Evolutionary conservation across 2,888 invertebrate genomes (phyloP).

Genomic region (Cephus runcator): DNA sequence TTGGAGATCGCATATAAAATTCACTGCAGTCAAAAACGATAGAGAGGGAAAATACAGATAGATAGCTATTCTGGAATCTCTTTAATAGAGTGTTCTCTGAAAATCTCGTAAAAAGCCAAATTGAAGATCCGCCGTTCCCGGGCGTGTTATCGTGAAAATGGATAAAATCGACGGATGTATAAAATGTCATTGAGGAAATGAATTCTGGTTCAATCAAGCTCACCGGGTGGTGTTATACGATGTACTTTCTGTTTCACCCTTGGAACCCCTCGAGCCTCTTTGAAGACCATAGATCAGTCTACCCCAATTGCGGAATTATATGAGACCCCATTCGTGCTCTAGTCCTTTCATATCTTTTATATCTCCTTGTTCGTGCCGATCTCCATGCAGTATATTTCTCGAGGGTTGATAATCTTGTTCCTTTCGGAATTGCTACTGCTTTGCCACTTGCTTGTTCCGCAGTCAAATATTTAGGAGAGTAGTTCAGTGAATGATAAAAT

Average conservation of each 20-base stretch:
- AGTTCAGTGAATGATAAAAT: background rate
- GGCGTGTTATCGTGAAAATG: conserved; percentile 10
- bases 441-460: background rate
- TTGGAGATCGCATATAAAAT: background rate
- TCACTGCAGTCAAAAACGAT: background rate
- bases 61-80: conserved; percentile 16
- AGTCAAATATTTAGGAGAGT: background rate
- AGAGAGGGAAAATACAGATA: background rate
- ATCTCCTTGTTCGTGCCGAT: background rate
- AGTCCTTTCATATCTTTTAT: background rate
- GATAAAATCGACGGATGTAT: conserved; percentile 1
- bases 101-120: conserved; percentile 48
- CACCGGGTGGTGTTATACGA: background rate
- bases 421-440: background rate
- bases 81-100: conserved; percentile 41
- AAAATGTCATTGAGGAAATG: conserved; percentile 29
- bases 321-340: background rate
- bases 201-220: conserved; percentile 36
- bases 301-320: background rate
- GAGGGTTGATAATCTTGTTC: background rate
- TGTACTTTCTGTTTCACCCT: conserved; percentile 10
- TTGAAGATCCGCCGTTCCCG: conserved; percentile 16
- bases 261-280: background rate
- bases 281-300: background rate
- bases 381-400: background rate